Percentiles rank a stretch among this genome's conserved stretches.
phyloP scores from a whole-genome alignment of 2,797 vertebrate genomes.

The Lates japonicus region DNA sequence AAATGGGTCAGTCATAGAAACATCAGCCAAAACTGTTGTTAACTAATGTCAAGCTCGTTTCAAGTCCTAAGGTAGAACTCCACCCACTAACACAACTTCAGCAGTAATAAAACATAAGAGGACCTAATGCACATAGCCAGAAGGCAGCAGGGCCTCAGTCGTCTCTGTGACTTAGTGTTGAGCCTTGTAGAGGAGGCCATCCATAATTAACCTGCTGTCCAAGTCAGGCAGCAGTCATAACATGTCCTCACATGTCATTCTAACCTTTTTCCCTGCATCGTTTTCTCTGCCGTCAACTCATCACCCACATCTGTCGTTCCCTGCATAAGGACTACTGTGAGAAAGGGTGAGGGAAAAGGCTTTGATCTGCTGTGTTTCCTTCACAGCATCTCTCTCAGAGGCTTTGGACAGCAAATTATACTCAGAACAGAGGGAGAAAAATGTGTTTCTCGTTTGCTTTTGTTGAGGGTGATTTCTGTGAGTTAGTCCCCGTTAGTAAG shows the following conservation, averaged over 20 bases:
- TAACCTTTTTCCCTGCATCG: conserved; percentile 67
- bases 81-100: conserved; percentile 42
- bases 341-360: conserved; percentile 45
- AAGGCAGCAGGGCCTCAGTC: conserved; percentile 60
- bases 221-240: conserved; percentile 72
- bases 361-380: conserved; percentile 73
- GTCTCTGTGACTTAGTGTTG: conserved; percentile 64
- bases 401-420: conserved; percentile 61
- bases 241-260: conserved; percentile 78
- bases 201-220: conserved; percentile 83
- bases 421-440: conserved; percentile 56
- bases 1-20: conserved; percentile 69
- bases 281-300: conserved; percentile 71
- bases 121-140: conserved; percentile 65
- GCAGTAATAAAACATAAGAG: conserved; percentile 80
- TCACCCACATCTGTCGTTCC: conserved; percentile 72
- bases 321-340: conserved; percentile 49
- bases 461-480: conserved; percentile 52
- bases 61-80: conserved; percentile 54
- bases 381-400: conserved; percentile 64
- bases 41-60: conserved; percentile 69
- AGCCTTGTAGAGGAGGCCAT: conserved; percentile 72
- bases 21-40: conserved; percentile 61
- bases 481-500: conserved; percentile 61
- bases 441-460: conserved; percentile 67